Conservation (phyloP, 2,113 vertebrate genomes). For the Acanthisitta chloris region DNA sequence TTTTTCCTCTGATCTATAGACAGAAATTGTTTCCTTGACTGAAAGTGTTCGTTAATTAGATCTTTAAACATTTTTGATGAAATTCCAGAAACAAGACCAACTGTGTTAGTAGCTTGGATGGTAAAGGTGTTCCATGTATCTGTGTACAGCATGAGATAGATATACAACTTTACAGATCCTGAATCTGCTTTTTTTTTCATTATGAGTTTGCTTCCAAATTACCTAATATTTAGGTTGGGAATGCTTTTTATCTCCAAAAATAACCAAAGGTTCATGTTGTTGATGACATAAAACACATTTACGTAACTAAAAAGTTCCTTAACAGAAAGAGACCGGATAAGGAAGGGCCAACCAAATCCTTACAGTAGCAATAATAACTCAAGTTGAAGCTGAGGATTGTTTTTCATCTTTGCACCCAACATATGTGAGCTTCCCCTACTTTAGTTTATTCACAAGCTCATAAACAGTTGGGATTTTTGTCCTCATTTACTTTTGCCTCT, state of each 20-base stretch:
- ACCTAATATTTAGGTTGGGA: not conserved
- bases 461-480: not conserved
- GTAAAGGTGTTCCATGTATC: not conserved
- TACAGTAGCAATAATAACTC: not conserved
- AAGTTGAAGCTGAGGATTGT: not conserved
- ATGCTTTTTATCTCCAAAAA: not conserved
- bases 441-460: not conserved
- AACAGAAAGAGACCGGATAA: not conserved
- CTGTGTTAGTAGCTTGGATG: not conserved
- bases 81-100: not conserved
- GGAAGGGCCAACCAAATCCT: not conserved
- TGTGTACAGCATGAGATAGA: not conserved
- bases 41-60: not conserved
- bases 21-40: not conserved
- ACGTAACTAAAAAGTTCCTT: not conserved
- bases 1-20: not conserved
- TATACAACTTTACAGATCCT: not conserved
- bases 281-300: not conserved
- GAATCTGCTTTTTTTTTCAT: not conserved
- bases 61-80: not conserved
- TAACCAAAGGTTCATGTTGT: not conserved
- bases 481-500: not conserved
- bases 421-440: not conserved
- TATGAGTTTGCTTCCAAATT: not conserved
- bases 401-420: not conserved